phyloP scores from a whole-genome alignment of 2,113 vertebrate species.

The Geococcyx californianus region DNA sequence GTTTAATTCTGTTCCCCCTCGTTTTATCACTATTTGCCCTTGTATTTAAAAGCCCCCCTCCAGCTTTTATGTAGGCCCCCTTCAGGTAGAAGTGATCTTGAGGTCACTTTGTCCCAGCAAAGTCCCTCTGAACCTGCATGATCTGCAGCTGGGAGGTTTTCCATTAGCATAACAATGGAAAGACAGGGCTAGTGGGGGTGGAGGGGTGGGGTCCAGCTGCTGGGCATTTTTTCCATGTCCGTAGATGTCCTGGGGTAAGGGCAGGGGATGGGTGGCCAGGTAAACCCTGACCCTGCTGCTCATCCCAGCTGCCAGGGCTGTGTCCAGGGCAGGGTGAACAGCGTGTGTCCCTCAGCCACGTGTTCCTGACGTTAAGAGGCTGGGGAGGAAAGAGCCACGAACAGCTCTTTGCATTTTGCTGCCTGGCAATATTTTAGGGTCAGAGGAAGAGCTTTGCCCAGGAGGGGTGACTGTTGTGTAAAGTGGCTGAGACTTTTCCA shows the following conservation, averaged over 20 bases:
- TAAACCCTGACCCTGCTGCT: not conserved
- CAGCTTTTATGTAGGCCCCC: too few species aligned
- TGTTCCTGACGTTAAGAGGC: rapidly evolving
- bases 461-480: not conserved
- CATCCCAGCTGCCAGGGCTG: rapidly evolving
- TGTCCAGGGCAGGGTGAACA: rapidly evolving
- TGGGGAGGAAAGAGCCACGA: not conserved
- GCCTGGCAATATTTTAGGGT: not conserved
- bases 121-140: rapidly evolving
- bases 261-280: not conserved
- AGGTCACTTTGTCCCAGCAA: not conserved
- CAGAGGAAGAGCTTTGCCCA: not conserved
- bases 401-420: not conserved
- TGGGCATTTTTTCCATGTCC: not conserved
- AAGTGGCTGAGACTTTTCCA: not conserved
- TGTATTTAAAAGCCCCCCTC: not conserved
- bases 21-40: too few species aligned
- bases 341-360: not conserved
- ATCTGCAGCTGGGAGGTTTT: not conserved
- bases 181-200: not conserved
- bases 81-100: too few species aligned
- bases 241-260: not conserved
- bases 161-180: too few species aligned
- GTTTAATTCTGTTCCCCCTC: too few species aligned
- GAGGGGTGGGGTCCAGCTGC: not conserved